Percentiles rank a stretch among this genome's conserved stretches.
These are phyloP conservation scores for Reticulitermes speratus DNA, from an alignment of 1,140 invertebrate genomes.

Conservation along the genomic window DNA sequence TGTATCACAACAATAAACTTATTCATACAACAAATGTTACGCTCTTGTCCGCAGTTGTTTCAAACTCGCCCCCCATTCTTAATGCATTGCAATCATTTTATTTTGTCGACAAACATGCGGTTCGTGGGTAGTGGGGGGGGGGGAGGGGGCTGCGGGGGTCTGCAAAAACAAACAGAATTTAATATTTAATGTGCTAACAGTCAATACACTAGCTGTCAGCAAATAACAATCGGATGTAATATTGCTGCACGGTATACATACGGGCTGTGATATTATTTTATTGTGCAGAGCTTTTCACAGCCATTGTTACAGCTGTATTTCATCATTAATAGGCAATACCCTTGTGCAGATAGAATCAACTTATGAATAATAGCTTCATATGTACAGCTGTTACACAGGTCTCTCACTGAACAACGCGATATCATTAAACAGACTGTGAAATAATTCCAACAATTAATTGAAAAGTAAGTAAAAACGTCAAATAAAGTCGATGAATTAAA, in stretches of 20 bases:
- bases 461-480: not conserved
- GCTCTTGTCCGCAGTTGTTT: not conserved
- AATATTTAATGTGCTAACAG: slow-evolving; percentile 20
- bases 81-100: not conserved
- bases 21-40: not conserved
- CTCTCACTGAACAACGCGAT: not conserved
- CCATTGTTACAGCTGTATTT: not conserved
- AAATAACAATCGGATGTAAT: slow-evolving; percentile 23
- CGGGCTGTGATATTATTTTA: slow-evolving; percentile 1
- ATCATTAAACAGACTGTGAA: not conserved
- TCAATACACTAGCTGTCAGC: slow-evolving; percentile 23
- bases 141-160: too few species aligned
- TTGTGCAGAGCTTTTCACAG: not conserved
- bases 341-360: not conserved
- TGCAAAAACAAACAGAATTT: slow-evolving; percentile 14
- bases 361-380: not conserved
- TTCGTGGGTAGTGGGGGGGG: not conserved
- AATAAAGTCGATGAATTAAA: not conserved
- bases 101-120: slow-evolving; percentile 5
- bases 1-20: too few species aligned
- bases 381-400: not conserved
- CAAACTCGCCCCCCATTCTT: not conserved
- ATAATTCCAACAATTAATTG: not conserved
- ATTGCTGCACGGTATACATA: not conserved
- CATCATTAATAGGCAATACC: not conserved